phyloP scores from a whole-genome alignment of 2,797 vertebrate species.

The Microhierax caerulescens region DNA sequence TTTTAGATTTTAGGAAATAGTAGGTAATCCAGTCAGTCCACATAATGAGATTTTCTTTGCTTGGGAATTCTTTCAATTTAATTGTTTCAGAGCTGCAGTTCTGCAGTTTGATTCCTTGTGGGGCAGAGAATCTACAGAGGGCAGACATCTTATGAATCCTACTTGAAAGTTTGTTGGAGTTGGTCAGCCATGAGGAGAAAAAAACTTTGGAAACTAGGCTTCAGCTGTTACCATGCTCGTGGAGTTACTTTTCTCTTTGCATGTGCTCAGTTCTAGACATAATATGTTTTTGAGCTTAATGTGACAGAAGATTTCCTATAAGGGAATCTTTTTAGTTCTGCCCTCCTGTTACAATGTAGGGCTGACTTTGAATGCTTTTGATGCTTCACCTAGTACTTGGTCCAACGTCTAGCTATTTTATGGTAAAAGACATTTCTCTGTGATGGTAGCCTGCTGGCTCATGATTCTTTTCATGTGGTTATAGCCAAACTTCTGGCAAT shows the following conservation, averaged over 20 bases:
- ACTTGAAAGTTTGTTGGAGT: neutral
- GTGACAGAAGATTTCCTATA: neutral
- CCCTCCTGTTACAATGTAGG: fast-evolving
- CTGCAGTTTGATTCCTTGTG: neutral
- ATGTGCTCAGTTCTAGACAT: neutral
- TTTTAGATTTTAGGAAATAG: neutral
- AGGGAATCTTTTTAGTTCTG: neutral
- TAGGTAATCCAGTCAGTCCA: neutral
- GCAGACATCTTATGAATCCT: neutral
- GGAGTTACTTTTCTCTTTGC: neutral
- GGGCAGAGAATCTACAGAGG: neutral
- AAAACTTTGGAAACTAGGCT: neutral
- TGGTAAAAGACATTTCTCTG: neutral
- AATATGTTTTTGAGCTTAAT: neutral
- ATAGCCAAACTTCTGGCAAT: neutral
- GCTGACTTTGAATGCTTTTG: neutral
- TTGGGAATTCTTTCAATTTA: neutral
- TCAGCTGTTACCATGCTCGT: neutral
- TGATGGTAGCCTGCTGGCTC: neutral
- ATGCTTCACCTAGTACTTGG: neutral
- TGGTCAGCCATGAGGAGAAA: neutral
- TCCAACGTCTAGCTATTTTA: neutral
- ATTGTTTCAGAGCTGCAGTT: neutral
- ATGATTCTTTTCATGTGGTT: neutral
- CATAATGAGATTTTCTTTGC: neutral